A percentile compares a stretch with the other conserved stretches of the same genome.
Conservation (phyloP, 2,113 vertebrate species). For the Melanocharis versteri region DNA sequence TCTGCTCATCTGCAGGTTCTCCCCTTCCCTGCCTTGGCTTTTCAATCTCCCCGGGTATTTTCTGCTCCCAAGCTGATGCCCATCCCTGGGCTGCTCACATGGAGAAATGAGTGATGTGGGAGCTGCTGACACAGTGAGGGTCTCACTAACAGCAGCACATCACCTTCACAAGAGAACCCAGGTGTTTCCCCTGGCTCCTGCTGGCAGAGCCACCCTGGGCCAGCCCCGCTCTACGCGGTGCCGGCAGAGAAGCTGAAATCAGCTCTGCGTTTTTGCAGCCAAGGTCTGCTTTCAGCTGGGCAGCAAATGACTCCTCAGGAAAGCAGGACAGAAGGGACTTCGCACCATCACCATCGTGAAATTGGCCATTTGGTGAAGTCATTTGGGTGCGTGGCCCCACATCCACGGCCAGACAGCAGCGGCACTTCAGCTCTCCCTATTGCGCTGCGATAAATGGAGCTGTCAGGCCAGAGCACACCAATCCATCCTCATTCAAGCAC, state of each 20-base stretch:
- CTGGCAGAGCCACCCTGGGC: not conserved
- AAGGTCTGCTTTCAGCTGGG: not conserved
- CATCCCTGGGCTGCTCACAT: fast-evolving
- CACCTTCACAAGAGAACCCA: not conserved
- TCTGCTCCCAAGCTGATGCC: not conserved
- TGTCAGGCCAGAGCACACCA: not conserved
- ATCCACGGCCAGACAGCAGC: not conserved
- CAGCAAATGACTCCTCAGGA: not conserved
- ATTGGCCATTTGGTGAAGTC: not conserved
- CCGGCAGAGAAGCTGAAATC: not conserved
- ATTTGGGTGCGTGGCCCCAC: not conserved
- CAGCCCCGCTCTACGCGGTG: fast-evolving
- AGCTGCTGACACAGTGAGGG: not conserved
- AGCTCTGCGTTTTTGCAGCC: fast-evolving
- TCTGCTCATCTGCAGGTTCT: not conserved
- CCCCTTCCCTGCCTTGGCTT: not conserved
- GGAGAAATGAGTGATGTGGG: not conserved
- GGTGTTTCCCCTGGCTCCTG: not conserved
- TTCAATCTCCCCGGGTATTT: not conserved
- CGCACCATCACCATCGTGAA: not conserved
- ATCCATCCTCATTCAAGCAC: conserved; percentile 48
- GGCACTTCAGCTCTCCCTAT: not conserved
- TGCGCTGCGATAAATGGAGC: not conserved
- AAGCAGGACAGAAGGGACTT: not conserved
- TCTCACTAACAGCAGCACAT: not conserved